Evolutionary conservation across 2,113 vertebrate species (phyloP).

Genomic region (Rhabdomys dilectus): DNA sequence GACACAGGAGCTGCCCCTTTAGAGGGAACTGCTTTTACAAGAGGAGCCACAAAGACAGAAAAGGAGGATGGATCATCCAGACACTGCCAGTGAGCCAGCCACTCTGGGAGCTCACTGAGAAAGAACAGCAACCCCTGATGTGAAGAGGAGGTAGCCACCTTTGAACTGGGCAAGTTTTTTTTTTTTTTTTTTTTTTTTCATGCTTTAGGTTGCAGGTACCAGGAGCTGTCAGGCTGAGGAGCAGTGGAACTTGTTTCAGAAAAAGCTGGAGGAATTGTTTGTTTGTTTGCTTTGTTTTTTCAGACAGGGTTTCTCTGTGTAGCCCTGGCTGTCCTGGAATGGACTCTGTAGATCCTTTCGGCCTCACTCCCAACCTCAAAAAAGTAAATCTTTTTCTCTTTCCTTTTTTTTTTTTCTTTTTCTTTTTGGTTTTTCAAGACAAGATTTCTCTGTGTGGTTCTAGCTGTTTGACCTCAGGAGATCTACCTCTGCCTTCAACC

Average conservation of each 20-base stretch:
- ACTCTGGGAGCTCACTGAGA: conserved; percentile 98
- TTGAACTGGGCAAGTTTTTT: conserved; percentile 97
- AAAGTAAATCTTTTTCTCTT: conserved; percentile 62
- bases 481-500: neutral
- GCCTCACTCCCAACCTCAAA: conserved; percentile 88
- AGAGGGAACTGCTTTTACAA: conserved; percentile 99
- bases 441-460: no score
- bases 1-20: conserved; percentile 96
- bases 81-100: conserved; percentile 87
- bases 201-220: conserved; percentile 96
- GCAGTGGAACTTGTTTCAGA: conserved; percentile 98
- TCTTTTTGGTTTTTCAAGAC: neutral
- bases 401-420: no score
- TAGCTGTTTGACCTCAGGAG: neutral
- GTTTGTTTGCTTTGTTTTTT: neutral
- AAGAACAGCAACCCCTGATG: conserved; percentile 90
- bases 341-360: neutral
- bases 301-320: neutral
- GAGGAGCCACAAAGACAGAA: conserved; percentile 94
- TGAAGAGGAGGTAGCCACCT: conserved; percentile 96
- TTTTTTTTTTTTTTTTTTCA: conserved; percentile 95
- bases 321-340: neutral
- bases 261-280: conserved; percentile 93
- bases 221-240: conserved; percentile 96
- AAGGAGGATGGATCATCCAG: conserved; percentile 85